Evolutionary conservation across 2,113 vertebrate genomes (phyloP), one percentile per base, ranked within the genome.

Genomic region (Platycercus adscitus): DNA sequence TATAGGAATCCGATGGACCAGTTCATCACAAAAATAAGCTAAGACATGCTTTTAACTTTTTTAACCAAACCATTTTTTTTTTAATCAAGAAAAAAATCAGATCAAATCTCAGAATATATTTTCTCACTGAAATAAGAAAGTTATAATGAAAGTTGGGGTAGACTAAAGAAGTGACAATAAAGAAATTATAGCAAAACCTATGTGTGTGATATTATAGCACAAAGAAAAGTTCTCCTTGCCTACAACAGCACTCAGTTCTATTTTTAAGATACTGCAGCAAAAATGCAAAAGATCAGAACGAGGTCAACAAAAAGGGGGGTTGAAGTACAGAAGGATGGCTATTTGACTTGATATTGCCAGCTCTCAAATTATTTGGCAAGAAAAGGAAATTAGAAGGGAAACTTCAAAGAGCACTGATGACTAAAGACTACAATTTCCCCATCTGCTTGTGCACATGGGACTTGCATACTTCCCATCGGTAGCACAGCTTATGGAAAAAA

Each of bases 361-460:
- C 52, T 81, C 37, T 80, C 70, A 85, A 94, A 95, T 91, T 96
- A 92, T 95, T 96, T 96, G 94, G 93, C 95, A 95, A 87, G 94
- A 89, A 95, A 94, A 91, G 39, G 75, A 73, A 97, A 94, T 95
- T 95, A 92, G 56, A 95, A 92, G 72, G 41, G 63, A 91, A 95
- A 70, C 93, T 95, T 96, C 96, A 97, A 97, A 97, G 97, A 98
- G 91, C 84, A 91, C 41, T 50, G 93, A 68, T 70, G 87, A 95
- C 88, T 71, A 69, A 89, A 87, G 84, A 86, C 75, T 68, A 53
- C 56, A 81, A 71, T 86, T 73, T 91, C 49, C 85, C 93, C 89
- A 81, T 77, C 88, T 95, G 87, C 88, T 94, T 72, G 56, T 64
- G 63, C 93, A 94, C 84, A 64, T 81, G 90, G 95, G 85, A 91